Evolutionary conservation across 2,113 vertebrate genomes (phyloP).

Genomic region (Aptenodytes forsteri): DNA sequence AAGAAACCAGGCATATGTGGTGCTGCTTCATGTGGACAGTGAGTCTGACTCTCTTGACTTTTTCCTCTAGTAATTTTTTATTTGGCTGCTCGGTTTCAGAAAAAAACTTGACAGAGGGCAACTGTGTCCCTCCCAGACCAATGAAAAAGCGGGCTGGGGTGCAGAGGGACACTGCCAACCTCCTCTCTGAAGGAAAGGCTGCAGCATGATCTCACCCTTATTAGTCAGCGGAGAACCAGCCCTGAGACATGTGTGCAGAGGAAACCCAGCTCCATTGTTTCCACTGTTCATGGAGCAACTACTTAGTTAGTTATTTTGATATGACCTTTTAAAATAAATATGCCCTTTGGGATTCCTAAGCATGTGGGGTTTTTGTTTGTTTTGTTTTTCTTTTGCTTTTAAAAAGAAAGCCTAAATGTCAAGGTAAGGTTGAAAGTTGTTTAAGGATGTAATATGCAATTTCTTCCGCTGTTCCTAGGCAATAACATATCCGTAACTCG

Average conservation of each 20-base stretch:
- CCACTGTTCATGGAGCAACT: constrained; percentile 3
- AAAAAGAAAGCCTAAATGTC: neutral
- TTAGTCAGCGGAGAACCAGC: neutral
- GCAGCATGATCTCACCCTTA: neutral
- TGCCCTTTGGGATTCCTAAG: neutral
- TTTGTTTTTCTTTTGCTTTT: neutral
- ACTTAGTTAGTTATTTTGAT: neutral
- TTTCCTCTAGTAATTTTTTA: neutral
- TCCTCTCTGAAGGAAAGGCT: neutral
- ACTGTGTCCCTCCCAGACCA: neutral
- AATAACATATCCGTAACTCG: accelerated
- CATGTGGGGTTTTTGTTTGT: neutral
- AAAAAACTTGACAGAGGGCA: neutral
- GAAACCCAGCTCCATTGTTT: constrained; percentile 47
- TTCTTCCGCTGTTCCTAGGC: neutral
- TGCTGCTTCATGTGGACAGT: neutral
- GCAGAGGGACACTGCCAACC: neutral
- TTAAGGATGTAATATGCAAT: neutral
- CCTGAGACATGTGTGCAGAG: neutral
- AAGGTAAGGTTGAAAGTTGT: neutral
- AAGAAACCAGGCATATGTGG: constrained; percentile 1
- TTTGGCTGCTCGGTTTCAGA: neutral
- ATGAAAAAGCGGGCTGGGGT: neutral
- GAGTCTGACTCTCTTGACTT: neutral
- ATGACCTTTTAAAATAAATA: constrained; percentile 15